Conservation (phyloP, 2,797 vertebrate species). For the Emydoidea blandingii region DNA sequence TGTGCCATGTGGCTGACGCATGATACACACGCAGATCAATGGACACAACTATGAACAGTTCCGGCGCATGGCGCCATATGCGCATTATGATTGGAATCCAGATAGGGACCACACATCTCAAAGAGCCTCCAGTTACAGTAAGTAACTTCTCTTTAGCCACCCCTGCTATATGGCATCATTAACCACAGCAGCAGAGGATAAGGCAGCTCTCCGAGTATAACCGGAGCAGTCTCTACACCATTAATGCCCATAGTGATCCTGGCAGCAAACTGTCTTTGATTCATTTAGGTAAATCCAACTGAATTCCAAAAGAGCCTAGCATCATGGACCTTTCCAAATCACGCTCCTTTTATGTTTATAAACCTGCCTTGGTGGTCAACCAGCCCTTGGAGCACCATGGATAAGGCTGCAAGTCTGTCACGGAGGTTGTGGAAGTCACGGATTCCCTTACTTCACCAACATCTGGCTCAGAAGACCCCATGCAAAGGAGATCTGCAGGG, state of each 20-base stretch:
- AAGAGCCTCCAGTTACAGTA: no score
- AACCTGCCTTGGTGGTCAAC: neutral
- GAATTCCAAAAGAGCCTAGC: neutral
- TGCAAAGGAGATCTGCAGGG: rapidly evolving
- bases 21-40: no score
- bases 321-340: neutral
- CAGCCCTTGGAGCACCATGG: neutral
- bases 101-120: no score
- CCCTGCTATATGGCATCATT: neutral
- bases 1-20: no score
- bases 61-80: no score
- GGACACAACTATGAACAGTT: no score
- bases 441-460: rapidly evolving
- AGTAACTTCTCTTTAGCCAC: no score
- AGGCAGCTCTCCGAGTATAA: neutral
- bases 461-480: neutral
- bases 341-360: neutral
- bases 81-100: no score
- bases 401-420: no score
- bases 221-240: neutral
- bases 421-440: no score
- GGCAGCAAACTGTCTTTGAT: neutral
- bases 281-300: neutral
- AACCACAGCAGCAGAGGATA: neutral
- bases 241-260: neutral